phyloP scores from a whole-genome alignment of 1,140 invertebrate genomes.

The Lerema accius region DNA sequence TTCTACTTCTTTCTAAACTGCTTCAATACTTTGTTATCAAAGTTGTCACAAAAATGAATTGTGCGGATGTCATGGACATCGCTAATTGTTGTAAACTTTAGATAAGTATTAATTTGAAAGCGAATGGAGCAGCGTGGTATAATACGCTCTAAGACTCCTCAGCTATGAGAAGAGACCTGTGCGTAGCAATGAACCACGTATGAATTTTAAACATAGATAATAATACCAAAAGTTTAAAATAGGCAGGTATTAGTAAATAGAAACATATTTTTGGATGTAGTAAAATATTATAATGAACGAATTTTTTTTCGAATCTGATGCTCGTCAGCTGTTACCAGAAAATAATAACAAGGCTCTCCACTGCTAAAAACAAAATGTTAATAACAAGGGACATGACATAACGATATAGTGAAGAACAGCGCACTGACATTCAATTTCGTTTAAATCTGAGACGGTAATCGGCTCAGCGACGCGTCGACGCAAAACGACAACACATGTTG shows the following conservation, averaged over 20 bases:
- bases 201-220: too few species aligned
- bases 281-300: too few species aligned
- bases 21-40: background rate
- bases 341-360: background rate
- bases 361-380: background rate
- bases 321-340: background rate
- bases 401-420: conserved; percentile 7
- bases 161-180: too few species aligned
- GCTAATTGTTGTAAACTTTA: background rate
- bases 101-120: too few species aligned
- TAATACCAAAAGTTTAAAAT: too few species aligned
- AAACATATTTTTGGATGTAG: too few species aligned
- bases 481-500: conserved; percentile 45
- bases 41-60: background rate
- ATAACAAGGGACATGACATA: conserved; percentile 2
- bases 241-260: too few species aligned
- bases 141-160: too few species aligned
- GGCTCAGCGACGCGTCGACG: conserved; percentile 46
- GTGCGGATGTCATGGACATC: background rate
- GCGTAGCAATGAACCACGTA: too few species aligned
- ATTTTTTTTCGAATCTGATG: too few species aligned
- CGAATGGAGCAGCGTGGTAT: too few species aligned
- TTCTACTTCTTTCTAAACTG: background rate
- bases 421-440: conserved; percentile 53
- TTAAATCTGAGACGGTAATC: conserved; percentile 60